A percentile compares a stretch with the other conserved stretches of the same genome.
Evolutionary conservation across 2,888 invertebrate species (phyloP).

Genomic region (Dioctria rufipes): DNA sequence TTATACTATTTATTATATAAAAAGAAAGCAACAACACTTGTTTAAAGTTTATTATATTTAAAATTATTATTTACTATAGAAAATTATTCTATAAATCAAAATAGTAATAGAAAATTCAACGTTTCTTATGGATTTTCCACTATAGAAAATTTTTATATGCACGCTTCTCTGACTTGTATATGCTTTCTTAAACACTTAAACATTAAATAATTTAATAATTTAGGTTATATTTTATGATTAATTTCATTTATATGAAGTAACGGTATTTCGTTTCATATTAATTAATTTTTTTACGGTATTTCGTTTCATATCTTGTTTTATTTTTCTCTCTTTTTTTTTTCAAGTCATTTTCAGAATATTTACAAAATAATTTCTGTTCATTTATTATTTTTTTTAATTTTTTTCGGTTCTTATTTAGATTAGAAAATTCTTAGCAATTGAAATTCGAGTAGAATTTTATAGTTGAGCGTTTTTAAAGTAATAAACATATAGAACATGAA

Average conservation of each 20-base stretch:
- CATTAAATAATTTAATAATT: background rate
- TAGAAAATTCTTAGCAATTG: conserved; percentile 37
- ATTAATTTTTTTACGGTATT: background rate
- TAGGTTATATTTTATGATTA: background rate
- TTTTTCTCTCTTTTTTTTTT: too few species aligned
- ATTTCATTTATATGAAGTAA: background rate
- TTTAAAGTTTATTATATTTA: background rate
- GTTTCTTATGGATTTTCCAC: background rate
- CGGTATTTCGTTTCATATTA: background rate
- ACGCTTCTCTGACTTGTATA: conserved; percentile 32
- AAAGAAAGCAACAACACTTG: background rate
- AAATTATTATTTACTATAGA: background rate
- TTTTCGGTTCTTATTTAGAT: background rate
- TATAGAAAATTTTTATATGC: conserved; percentile 16
- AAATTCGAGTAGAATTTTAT: conserved; percentile 1
- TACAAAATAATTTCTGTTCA: background rate
- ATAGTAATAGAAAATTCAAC: background rate
- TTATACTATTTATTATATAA: background rate
- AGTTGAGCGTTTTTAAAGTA: background rate
- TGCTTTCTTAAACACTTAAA: conserved; percentile 10
- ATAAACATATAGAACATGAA: too few species aligned
- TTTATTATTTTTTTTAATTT: background rate
- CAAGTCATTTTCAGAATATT: background rate
- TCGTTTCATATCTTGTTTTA: conserved; percentile 4
- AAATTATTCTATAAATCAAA: background rate